phyloP scores from a whole-genome alignment of 2,888 invertebrate genomes.

The Caenorhabditis drosophilae region DNA sequence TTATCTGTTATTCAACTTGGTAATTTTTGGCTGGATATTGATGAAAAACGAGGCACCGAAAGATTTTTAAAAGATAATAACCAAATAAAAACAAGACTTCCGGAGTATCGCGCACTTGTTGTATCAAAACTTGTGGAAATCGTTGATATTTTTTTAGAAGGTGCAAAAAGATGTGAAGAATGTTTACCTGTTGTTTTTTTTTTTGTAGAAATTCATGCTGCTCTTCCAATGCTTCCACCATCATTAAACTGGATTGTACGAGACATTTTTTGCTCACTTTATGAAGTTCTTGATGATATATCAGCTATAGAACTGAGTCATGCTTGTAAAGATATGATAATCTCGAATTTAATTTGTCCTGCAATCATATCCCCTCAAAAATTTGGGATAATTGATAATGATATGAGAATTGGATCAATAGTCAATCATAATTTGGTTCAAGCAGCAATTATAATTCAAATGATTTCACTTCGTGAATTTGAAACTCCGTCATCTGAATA shows the following conservation, averaged over 20 bases:
- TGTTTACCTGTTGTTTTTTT: not conserved
- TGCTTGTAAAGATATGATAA: conserved; percentile 87
- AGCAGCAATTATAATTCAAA: conserved; percentile 85
- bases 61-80: conserved; percentile 12
- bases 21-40: conserved; percentile 32
- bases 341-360: conserved; percentile 91
- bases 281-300: conserved; percentile 15
- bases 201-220: conserved; percentile 11
- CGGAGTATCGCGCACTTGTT: conserved; percentile 30
- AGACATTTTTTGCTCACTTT: conserved; percentile 14
- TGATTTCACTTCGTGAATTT: conserved; percentile 83
- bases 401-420: conserved; percentile 81
- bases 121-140: conserved; percentile 27
- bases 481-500: conserved; percentile 80
- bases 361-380: conserved; percentile 91
- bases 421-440: conserved; percentile 75
- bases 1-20: conserved; percentile 28
- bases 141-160: conserved; percentile 31
- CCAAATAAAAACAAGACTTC: conserved; percentile 9
- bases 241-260: conserved; percentile 32
- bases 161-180: too few relatives aligned
- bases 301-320: conserved; percentile 65
- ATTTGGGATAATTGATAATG: conserved; percentile 82
- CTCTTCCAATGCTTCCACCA: conserved; percentile 28
- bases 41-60: conserved; percentile 15